These are phyloP conservation scores for Iguana delicatissima DNA, from an alignment of 2,797 vertebrate species.

Conservation along the genomic window DNA sequence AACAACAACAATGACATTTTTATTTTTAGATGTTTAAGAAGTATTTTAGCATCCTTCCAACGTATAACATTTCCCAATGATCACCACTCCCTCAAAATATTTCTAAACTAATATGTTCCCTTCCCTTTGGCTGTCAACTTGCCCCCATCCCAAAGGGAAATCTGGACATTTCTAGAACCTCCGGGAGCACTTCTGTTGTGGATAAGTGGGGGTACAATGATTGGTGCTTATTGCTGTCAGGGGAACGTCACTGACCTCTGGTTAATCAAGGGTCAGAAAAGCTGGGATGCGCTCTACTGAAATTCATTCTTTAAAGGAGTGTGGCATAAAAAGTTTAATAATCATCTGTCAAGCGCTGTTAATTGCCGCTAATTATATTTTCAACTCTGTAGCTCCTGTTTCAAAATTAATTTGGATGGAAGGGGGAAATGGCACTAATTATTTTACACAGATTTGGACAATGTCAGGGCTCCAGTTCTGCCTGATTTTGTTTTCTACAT, in stretches of 20 bases:
- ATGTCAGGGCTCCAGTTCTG: slow-evolving; percentile 63
- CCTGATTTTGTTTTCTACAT: slow-evolving; percentile 67
- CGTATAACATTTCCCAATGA: not conserved
- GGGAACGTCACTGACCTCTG: slow-evolving; percentile 67
- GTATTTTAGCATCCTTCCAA: not conserved
- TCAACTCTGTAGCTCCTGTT: slow-evolving; percentile 59
- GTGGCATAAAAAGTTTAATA: slow-evolving; percentile 69
- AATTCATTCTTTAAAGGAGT: slow-evolving; percentile 54
- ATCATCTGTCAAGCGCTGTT: slow-evolving; percentile 70
- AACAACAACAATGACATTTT: not conserved
- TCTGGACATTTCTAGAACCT: slow-evolving; percentile 22
- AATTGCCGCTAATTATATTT: slow-evolving; percentile 70
- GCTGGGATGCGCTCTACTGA: slow-evolving; percentile 55
- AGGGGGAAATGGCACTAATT: slow-evolving; percentile 65
- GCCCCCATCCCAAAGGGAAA: not conserved
- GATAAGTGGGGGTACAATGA: slow-evolving; percentile 74
- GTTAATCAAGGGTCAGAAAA: slow-evolving; percentile 67
- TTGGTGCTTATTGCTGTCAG: slow-evolving; percentile 67
- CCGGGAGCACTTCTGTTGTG: slow-evolving; percentile 58
- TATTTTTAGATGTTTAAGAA: not conserved
- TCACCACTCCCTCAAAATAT: not conserved
- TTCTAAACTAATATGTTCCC: not conserved
- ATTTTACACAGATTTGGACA: slow-evolving; percentile 63
- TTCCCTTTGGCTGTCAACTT: not conserved
- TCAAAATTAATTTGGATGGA: slow-evolving; percentile 72